Base-by-base conservation (phyloP, 2,888 invertebrate species). In the Heliconius erato region DNA sequence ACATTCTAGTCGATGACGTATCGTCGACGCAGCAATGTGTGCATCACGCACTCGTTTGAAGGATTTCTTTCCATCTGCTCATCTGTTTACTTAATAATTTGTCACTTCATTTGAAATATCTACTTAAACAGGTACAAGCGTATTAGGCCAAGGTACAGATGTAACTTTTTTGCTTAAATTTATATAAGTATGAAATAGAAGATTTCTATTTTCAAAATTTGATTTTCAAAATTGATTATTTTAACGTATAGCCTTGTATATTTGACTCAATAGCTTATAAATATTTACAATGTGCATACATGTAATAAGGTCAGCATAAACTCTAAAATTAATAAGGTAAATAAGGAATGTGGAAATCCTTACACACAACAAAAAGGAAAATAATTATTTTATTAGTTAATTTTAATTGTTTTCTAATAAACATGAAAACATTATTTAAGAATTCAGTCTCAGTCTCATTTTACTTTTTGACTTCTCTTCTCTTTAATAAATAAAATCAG, bases 51-150 rank as follows among this genome's bases (percentile, higher is more conserved):
- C 83, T 86, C 86, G 84, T 87, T 90, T 86, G 82, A 82, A 80
- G 89, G 91, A 90, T 84, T 91, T 91, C 89, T 88, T 90, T 90
- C 85, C 86, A 86, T 85, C 71, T 14, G 71, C 40, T 40, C 71
- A 71, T 49, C 86, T 91, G 90, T 91, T 91, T 90, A 90, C 89
- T 87, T 90, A 87, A 88, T 89, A 89, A 90, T 89, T 91, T 91
- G 91, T 90, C 90, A 90, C 90, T 88, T 88, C 88, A 87, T 88
- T 87, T 88, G 87, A 87, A 89, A 88, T 89, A 86, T 74, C 82
- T 76, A 78, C 82, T 84, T 83, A 76, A 81, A 83, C 69, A 74
- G 78, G 74, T 79, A 67, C 67, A 76, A 71, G 54, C 78, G 76
- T 81, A 83, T 78, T 83, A 81, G 85, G 86, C 80, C 85, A 86